Percentiles rank a stretch among this genome's conserved stretches.
Evolutionary conservation across 2,113 vertebrate genomes (phyloP).

Genomic region (Pimephales promelas): DNA sequence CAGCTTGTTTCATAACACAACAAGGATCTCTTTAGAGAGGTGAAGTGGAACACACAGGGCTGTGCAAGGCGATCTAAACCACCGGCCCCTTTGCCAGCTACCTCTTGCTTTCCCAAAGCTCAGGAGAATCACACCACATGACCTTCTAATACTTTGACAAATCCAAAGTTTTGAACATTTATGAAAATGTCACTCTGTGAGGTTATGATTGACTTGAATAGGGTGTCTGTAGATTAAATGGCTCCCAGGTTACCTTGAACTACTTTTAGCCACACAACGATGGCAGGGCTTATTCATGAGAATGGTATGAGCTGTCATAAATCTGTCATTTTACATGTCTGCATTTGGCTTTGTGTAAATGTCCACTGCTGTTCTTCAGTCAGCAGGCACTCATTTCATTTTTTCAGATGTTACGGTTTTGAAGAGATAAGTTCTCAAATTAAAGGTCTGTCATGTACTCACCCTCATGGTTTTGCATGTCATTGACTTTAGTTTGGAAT

Average conservation of each 20-base stretch:
- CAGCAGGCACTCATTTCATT: constrained; percentile 62
- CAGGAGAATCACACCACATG: not conserved
- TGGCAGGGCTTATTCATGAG: constrained; percentile 18
- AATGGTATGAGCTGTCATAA: not conserved
- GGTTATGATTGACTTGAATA: not conserved
- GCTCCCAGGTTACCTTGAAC: not conserved
- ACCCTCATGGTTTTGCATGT: not conserved
- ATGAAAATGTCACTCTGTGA: not conserved
- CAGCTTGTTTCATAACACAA: constrained; percentile 68
- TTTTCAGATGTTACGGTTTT: not conserved
- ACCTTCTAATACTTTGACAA: not conserved
- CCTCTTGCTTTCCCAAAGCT: constrained; percentile 19
- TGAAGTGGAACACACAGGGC: constrained; percentile 65
- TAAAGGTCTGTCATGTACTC: not conserved
- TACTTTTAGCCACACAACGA: constrained; percentile 14
- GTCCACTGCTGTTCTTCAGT: constrained; percentile 56
- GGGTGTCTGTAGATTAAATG: not conserved
- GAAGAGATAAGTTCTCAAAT: not conserved
- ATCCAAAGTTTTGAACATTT: not conserved
- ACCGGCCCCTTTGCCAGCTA: constrained; percentile 39
- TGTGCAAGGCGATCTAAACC: constrained; percentile 65
- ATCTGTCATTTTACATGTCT: not conserved
- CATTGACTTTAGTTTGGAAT: too few species aligned
- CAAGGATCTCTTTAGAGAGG: constrained; percentile 70
- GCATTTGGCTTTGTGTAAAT: constrained; percentile 34